These are phyloP conservation scores for Anisognathus igniventris DNA, from an alignment of 2,797 vertebrate species.

Conservation along the genomic window DNA sequence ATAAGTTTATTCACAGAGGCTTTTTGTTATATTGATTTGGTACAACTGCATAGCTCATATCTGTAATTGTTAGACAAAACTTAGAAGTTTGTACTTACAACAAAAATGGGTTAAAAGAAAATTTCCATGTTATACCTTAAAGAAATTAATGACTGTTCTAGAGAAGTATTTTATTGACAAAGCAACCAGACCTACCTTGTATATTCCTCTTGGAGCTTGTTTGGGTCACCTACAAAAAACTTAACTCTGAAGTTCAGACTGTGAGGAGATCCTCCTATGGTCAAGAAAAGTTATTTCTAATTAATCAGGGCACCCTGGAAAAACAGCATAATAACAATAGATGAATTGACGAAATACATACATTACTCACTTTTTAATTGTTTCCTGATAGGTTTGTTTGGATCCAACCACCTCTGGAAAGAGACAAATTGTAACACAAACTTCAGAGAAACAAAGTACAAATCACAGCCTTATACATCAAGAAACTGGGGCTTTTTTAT, in stretches of 20 bases:
- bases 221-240: slow-evolving; percentile 95
- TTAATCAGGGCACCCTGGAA: slow-evolving; percentile 66
- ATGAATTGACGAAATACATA: slow-evolving; percentile 57
- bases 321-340: neutral
- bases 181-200: slow-evolving; percentile 83
- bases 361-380: slow-evolving; percentile 94
- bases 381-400: slow-evolving; percentile 97
- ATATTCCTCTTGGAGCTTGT: slow-evolving; percentile 98
- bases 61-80: neutral
- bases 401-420: slow-evolving; percentile 96
- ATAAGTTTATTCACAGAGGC: neutral
- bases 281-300: slow-evolving; percentile 67
- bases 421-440: slow-evolving; percentile 50
- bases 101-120: neutral
- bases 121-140: neutral
- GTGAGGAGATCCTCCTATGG: slow-evolving; percentile 92
- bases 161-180: slow-evolving; percentile 1
- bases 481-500: neutral
- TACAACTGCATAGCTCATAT: neutral
- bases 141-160: neutral
- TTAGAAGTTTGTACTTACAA: neutral
- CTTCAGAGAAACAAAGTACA: neutral
- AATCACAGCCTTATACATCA: neutral
- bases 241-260: slow-evolving; percentile 97
- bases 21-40: neutral